Evolutionary conservation across 1,140 invertebrate species (phyloP).

Genomic region (Cotesia chilonis): DNA sequence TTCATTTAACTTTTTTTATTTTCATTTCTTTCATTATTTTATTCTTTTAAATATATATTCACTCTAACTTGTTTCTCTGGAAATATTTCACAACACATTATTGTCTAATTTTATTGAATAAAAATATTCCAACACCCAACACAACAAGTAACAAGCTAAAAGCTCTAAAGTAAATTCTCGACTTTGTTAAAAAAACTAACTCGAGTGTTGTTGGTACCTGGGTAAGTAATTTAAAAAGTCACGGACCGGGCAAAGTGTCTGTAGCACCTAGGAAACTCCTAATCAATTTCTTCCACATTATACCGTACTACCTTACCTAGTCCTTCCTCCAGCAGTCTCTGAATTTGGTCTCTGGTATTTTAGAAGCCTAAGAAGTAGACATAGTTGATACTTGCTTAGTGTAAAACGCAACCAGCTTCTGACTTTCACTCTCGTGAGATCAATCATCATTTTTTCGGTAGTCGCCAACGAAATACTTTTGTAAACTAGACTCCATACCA

Average conservation of each 20-base stretch:
- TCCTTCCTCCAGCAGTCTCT: too few species aligned
- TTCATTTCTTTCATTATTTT: constrained; percentile 3
- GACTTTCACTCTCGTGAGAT: constrained; percentile 24
- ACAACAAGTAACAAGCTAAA: too few species aligned
- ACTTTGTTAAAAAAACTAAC: not conserved
- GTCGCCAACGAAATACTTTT: too few species aligned
- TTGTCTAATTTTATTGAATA: not conserved
- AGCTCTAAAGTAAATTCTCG: not conserved
- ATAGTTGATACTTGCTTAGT: not conserved
- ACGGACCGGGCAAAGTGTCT: not conserved
- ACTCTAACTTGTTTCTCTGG: not conserved
- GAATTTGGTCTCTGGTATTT: not conserved
- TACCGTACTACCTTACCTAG: constrained; percentile 38
- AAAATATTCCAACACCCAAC: not conserved
- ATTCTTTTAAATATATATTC: not conserved
- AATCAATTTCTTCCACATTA: constrained; percentile 41
- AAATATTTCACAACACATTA: constrained; percentile 24
- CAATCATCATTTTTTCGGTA: constrained; percentile 8
- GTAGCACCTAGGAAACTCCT: constrained; percentile 12
- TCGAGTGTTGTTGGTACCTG: not conserved
- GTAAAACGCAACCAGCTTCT: constrained; percentile 19
- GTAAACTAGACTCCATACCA: too few species aligned
- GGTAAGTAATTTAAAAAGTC: constrained; percentile 14
- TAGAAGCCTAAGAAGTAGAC: not conserved
- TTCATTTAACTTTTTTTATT: not conserved